Conservation (phyloP, 2,888 invertebrate genomes). For the Microctonus brassicae region DNA sequence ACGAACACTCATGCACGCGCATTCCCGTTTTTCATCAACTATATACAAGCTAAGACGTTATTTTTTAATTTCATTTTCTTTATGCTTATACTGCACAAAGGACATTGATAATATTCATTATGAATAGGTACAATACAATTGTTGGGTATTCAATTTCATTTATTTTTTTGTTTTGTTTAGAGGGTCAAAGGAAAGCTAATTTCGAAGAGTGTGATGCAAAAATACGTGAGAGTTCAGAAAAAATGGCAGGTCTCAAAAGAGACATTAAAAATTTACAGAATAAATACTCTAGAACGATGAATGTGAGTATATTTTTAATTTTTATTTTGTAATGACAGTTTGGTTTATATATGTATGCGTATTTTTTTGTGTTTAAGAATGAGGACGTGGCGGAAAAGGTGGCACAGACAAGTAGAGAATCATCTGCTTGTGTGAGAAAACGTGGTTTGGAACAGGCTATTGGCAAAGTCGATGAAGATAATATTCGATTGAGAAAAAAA, state of each 20-base stretch:
- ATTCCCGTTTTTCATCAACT: conserved; percentile 27
- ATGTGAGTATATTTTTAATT: conserved; percentile 55
- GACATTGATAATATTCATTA: not conserved
- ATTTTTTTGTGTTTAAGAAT: conserved; percentile 51
- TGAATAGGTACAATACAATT: not conserved
- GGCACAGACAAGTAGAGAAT: conserved; percentile 51
- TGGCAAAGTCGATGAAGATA: conserved; percentile 58
- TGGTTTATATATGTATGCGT: too few species aligned
- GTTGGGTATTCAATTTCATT: conserved; percentile 1
- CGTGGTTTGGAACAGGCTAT: conserved; percentile 58
- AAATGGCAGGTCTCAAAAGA: conserved; percentile 80
- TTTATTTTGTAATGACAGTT: not conserved
- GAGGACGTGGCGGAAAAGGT: conserved; percentile 59
- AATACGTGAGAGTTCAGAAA: conserved; percentile 79
- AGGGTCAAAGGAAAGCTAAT: conserved; percentile 87
- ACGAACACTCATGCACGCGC: conserved; percentile 36
- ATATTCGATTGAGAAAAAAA: conserved; percentile 73
- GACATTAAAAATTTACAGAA: conserved; percentile 77
- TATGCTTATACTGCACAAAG: not conserved
- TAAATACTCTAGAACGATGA: conserved; percentile 74
- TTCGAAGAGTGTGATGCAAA: conserved; percentile 85
- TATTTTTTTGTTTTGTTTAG: conserved; percentile 70
- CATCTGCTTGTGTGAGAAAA: conserved; percentile 56
- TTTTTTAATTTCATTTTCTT: not conserved
- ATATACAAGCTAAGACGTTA: conserved; percentile 4